Conservation (phyloP, 2,888 invertebrate species). For the Terebella lapidaria region DNA sequence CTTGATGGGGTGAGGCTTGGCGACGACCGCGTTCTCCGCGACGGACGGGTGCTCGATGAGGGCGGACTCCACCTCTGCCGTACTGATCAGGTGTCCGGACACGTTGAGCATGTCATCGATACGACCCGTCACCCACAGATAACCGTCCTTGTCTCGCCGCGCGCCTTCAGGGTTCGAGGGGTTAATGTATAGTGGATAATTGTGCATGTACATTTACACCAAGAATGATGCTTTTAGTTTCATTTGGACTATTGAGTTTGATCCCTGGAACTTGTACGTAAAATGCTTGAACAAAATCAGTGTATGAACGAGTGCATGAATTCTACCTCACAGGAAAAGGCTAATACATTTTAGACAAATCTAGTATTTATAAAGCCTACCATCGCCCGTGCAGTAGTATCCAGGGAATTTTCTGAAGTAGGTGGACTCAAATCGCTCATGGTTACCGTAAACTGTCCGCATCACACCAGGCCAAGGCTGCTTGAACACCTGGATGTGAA, state of each 20-base stretch:
- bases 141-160: conserved; percentile 81
- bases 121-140: conserved; percentile 72
- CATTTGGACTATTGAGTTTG: too few relatives aligned
- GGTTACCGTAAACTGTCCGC: conserved; percentile 88
- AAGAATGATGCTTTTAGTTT: too few relatives aligned
- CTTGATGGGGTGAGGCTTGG: conserved; percentile 88
- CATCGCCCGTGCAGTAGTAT: conserved; percentile 96
- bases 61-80: conserved; percentile 72
- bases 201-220: too few relatives aligned
- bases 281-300: too few relatives aligned
- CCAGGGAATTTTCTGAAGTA: conserved; percentile 96
- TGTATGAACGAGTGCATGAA: too few relatives aligned
- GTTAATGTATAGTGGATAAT: too few relatives aligned
- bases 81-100: conserved; percentile 95
- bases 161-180: conserved; percentile 66
- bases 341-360: too few relatives aligned
- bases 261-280: too few relatives aligned
- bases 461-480: conserved; percentile 98
- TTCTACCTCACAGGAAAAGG: too few relatives aligned
- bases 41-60: conserved; percentile 60
- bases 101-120: conserved; percentile 99
- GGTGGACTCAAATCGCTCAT: conserved; percentile 67
- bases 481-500: conserved; percentile 67
- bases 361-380: too few relatives aligned
- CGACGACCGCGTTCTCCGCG: conserved; percentile 93